A percentile compares a stretch with the other conserved stretches of the same genome.
Conservation (phyloP, 35 echinoderm and acorn worm genomes). For the Heliocidaris erythrogramma region DNA sequence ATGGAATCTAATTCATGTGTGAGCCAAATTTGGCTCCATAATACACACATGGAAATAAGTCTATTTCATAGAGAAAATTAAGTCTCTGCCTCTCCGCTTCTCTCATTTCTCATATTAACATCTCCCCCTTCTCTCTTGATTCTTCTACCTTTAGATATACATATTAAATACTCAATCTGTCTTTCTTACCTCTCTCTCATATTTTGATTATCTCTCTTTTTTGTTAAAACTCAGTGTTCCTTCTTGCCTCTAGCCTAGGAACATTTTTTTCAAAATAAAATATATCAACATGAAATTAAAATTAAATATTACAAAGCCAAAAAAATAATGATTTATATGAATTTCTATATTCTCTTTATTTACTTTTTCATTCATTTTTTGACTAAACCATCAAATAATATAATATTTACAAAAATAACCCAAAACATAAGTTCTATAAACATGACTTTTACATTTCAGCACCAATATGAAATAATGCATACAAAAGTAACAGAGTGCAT, state of each 20-base stretch:
- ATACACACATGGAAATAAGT: no score
- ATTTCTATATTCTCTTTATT: slow-evolving; percentile 30
- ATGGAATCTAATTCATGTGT: no score
- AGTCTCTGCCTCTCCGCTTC: neutral
- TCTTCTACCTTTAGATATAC: no score
- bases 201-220: no score
- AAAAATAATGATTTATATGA: neutral
- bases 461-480: slow-evolving; percentile 26
- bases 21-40: no score
- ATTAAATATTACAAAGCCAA: neutral
- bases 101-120: neutral
- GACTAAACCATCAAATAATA: slow-evolving; percentile 45
- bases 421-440: neutral
- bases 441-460: slow-evolving; percentile 38
- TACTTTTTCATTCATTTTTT: neutral
- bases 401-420: slow-evolving; percentile 35
- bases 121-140: neutral
- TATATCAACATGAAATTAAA: no score
- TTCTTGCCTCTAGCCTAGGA: no score
- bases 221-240: no score
- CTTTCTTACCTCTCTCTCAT: neutral
- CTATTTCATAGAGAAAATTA: no score
- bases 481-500: slow-evolving; percentile 20
- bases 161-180: no score
- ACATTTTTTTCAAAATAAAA: no score